Percentiles rank a stretch among this genome's conserved stretches.
phyloP scores from a whole-genome alignment of 2,113 vertebrate species.

The Martes martes region DNA sequence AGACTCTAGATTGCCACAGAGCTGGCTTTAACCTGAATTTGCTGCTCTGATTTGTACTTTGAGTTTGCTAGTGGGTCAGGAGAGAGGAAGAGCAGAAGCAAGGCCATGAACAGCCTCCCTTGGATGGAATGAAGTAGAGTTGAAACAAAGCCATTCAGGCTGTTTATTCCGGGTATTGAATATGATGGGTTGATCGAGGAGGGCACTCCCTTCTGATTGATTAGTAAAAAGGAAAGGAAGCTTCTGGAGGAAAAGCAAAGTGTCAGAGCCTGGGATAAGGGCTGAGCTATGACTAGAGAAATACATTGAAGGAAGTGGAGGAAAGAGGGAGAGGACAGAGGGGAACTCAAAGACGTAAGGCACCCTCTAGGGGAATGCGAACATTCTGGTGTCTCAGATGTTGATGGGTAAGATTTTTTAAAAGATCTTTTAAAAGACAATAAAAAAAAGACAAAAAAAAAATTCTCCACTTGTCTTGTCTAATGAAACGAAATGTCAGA shows the following conservation, averaged over 20 bases:
- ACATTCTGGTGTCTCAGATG: background rate
- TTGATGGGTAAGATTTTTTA: background rate
- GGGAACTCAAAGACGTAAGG: no score
- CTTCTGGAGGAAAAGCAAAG: background rate
- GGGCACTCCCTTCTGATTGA: background rate
- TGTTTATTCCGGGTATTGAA: background rate
- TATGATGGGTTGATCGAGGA: background rate
- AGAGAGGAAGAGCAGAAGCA: background rate
- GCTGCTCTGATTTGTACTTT: slow-evolving; percentile 52
- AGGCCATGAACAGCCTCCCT: background rate
- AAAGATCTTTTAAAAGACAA: background rate
- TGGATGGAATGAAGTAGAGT: background rate
- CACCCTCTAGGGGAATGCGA: background rate
- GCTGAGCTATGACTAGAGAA: background rate
- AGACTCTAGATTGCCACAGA: slow-evolving; percentile 15
- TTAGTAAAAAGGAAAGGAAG: background rate
- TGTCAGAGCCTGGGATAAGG: background rate
- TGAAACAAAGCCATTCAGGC: background rate
- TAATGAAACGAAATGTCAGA: slow-evolving; percentile 20
- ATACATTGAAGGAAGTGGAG: background rate
- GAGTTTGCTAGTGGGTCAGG: background rate
- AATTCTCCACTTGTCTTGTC: background rate
- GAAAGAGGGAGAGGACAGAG: background rate
- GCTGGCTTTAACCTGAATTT: slow-evolving; percentile 65
- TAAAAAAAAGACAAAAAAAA: background rate